Conservation (phyloP, 2,888 invertebrate species). For the Patella pellucida region DNA sequence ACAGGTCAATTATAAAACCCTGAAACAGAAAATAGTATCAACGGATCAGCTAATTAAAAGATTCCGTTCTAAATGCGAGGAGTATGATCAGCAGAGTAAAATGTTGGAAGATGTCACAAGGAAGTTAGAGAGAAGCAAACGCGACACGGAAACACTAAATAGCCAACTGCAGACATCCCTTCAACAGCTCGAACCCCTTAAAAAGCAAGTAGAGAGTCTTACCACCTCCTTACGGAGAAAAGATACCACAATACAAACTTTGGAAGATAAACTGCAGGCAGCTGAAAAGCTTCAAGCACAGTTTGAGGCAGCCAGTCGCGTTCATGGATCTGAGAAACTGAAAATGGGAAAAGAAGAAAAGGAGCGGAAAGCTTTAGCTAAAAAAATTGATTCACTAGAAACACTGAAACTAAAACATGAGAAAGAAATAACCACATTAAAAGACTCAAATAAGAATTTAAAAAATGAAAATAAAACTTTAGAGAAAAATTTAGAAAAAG, state of each 20-base stretch:
- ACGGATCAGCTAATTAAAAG: not conserved
- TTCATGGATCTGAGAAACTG: not conserved
- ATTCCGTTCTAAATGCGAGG: not conserved
- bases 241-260: not conserved
- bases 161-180: not conserved
- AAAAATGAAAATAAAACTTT: not conserved
- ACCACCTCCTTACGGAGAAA: not conserved
- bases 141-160: not conserved
- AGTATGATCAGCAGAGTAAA: constrained; percentile 5
- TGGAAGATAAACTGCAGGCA: not conserved
- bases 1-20: not conserved
- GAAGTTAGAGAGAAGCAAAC: not conserved
- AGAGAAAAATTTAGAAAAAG: not conserved
- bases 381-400: not conserved
- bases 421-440: not conserved
- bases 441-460: not conserved
- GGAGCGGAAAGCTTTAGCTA: not conserved
- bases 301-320: not conserved
- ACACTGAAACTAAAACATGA: not conserved
- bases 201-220: not conserved
- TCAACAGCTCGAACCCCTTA: not conserved
- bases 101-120: constrained; percentile 6
- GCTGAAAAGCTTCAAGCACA: not conserved
- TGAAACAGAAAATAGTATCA: constrained; percentile 3
- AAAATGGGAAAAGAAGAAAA: not conserved